phyloP scores from a whole-genome alignment of 1,140 invertebrate genomes.

The Brachionus calyciflorus region DNA sequence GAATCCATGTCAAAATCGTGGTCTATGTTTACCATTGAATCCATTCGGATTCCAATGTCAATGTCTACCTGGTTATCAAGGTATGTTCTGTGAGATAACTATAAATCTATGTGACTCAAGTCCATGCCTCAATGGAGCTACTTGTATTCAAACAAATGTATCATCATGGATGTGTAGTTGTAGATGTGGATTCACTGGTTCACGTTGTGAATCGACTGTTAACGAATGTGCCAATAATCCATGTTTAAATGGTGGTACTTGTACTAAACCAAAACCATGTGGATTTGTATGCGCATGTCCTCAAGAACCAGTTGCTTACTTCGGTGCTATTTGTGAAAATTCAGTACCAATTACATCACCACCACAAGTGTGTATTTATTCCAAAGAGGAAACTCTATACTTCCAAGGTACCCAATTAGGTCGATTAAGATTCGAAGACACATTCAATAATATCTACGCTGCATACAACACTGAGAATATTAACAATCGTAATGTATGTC shows the following conservation, averaged over 20 bases:
- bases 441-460: background rate
- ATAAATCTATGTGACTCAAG: constrained; percentile 75
- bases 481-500: constrained; percentile 22
- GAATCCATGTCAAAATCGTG: constrained; percentile 64
- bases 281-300: constrained; percentile 46
- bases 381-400: constrained; percentile 14
- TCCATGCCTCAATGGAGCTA: constrained; percentile 83
- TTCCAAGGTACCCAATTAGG: constrained; percentile 5
- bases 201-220: constrained; percentile 6
- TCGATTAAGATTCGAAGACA: constrained; percentile 15
- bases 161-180: constrained; percentile 34
- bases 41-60: constrained; percentile 46
- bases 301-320: constrained; percentile 37
- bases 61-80: constrained; percentile 47
- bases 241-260: constrained; percentile 72
- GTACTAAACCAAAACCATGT: constrained; percentile 40
- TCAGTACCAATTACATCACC: constrained; percentile 7
- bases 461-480: constrained; percentile 40
- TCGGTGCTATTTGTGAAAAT: constrained; percentile 42
- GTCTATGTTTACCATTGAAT: background rate
- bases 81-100: constrained; percentile 47
- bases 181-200: constrained; percentile 38
- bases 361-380: constrained; percentile 37
- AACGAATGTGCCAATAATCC: constrained; percentile 81
- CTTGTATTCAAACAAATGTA: constrained; percentile 63